These are phyloP conservation scores for Gouania willdenowi DNA, from an alignment of 2,797 vertebrate species.

Conservation along the genomic window DNA sequence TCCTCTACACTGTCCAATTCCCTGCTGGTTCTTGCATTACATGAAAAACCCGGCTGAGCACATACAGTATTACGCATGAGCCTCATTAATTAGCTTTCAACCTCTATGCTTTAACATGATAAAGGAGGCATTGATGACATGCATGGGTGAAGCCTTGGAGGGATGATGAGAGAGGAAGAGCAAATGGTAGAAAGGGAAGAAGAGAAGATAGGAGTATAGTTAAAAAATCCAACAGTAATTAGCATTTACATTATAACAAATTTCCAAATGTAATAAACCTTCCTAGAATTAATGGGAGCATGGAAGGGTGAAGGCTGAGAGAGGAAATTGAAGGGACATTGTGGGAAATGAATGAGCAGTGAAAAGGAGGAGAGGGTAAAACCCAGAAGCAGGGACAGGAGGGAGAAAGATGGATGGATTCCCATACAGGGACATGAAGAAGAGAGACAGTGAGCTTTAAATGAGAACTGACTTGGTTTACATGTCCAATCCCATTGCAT, in stretches of 20 bases:
- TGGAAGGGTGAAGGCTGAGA: constrained; percentile 34
- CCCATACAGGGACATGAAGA: not conserved
- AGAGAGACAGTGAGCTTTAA: not conserved
- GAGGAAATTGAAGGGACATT: constrained; percentile 31
- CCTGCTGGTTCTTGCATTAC: constrained; percentile 18
- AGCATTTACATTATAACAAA: no score
- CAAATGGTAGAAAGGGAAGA: not conserved
- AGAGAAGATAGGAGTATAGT: not conserved
- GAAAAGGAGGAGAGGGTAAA: constrained; percentile 13
- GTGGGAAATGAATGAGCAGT: constrained; percentile 31
- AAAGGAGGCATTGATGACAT: constrained; percentile 31
- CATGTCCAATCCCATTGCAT: constrained; percentile 9
- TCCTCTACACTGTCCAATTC: constrained; percentile 5
- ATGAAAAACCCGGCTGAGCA: constrained; percentile 28
- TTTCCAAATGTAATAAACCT: no score
- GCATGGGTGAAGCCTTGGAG: constrained; percentile 16
- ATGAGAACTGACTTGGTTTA: constrained; percentile 17
- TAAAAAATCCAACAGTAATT: no score
- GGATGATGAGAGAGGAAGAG: not conserved
- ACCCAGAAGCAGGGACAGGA: constrained; percentile 1
- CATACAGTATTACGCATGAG: constrained; percentile 33
- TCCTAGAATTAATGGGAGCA: constrained; percentile 23
- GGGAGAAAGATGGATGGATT: not conserved
- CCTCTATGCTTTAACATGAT: constrained; percentile 34
- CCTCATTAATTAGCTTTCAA: constrained; percentile 60